phyloP scores from a whole-genome alignment of 2,888 invertebrate species.

The Conops quadrifasciatus region DNA sequence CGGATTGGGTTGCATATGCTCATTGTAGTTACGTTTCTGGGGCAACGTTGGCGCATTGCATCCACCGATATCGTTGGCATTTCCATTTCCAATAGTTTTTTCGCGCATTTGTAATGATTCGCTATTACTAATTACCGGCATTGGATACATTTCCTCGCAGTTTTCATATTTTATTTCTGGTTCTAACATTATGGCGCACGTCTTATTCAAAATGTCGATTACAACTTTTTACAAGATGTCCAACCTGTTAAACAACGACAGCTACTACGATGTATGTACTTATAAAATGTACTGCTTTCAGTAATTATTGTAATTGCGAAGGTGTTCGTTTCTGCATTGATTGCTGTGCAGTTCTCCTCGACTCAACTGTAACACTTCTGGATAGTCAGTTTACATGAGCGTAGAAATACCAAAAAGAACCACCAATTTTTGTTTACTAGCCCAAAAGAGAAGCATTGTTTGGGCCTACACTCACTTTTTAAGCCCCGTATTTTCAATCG shows the following conservation, averaged over 20 bases:
- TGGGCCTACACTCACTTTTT: too few species aligned
- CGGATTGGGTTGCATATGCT: conserved; percentile 8
- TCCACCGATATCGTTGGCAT: not conserved
- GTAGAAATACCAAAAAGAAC: too few species aligned
- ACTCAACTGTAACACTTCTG: not conserved
- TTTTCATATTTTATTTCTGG: conserved; percentile 46
- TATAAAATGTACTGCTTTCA: not conserved
- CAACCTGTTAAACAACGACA: not conserved
- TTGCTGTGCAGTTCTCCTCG: not conserved
- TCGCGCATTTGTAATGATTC: not conserved
- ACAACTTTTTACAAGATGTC: conserved; percentile 7
- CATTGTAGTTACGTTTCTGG: conserved; percentile 33
- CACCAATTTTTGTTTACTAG: not conserved
- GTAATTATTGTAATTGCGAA: conserved; percentile 17
- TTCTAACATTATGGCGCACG: conserved; percentile 36
- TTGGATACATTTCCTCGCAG: conserved; percentile 43
- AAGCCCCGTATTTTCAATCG: too few species aligned
- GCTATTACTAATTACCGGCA: conserved; percentile 12
- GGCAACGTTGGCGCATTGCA: not conserved
- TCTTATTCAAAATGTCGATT: not conserved
- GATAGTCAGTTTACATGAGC: too few species aligned
- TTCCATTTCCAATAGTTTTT: not conserved
- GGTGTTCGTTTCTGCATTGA: conserved; percentile 3
- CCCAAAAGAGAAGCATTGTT: too few species aligned
- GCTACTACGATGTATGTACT: conserved; percentile 16